Evolutionary conservation across 2,113 vertebrate genomes (phyloP).

Genomic region (Bolborhynchus lineola): DNA sequence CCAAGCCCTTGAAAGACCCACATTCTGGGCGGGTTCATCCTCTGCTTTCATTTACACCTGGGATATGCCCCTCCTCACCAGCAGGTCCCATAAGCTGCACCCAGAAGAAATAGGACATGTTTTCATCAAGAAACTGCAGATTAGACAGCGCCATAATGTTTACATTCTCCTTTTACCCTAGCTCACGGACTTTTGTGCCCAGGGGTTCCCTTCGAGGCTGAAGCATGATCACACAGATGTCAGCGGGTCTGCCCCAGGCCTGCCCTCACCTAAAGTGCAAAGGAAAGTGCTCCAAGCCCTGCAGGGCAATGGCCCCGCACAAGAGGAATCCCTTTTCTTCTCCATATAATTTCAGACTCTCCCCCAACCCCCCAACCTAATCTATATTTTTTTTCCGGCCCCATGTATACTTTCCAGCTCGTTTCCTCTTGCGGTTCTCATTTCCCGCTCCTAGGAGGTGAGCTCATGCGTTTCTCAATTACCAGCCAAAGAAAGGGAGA

Average conservation of each 20-base stretch:
- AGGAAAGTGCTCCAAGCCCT: not conserved
- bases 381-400: slow-evolving; percentile 42
- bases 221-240: not conserved
- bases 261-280: not conserved
- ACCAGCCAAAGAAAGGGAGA: slow-evolving; percentile 62
- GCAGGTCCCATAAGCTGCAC: not conserved
- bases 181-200: not conserved
- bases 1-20: not conserved
- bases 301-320: not conserved
- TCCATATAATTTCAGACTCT: slow-evolving; percentile 10
- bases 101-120: not conserved
- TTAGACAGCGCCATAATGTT: not conserved
- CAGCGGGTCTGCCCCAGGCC: not conserved
- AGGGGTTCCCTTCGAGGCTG: not conserved
- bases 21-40: not conserved
- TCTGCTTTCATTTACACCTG: not conserved
- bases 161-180: not conserved
- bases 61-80: not conserved
- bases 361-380: not conserved
- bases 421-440: slow-evolving; percentile 67
- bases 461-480: slow-evolving; percentile 72
- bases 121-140: not conserved
- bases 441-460: slow-evolving; percentile 71
- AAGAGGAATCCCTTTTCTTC: slow-evolving; percentile 41
- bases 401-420: slow-evolving; percentile 63